These are phyloP conservation scores for Arvicola amphibius DNA, from an alignment of 2,797 vertebrate species.

Conservation along the genomic window DNA sequence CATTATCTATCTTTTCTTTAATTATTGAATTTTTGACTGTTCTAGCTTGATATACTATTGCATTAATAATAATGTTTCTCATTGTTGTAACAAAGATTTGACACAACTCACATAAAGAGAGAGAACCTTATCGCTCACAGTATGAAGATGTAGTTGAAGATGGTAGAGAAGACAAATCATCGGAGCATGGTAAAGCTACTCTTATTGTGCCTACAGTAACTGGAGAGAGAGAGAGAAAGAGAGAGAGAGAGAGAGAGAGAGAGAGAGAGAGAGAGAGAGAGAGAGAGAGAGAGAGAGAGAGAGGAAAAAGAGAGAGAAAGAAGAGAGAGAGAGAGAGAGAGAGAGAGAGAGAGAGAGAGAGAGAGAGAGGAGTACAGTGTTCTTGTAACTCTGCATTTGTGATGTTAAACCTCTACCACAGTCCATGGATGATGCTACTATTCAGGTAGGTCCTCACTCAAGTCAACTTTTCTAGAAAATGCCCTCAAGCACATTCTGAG, in stretches of 20 bases:
- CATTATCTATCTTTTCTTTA: background rate
- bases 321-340: rapidly evolving
- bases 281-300: background rate
- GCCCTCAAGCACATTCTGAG: too few species aligned
- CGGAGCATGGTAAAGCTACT: rapidly evolving
- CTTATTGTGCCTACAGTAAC: too few species aligned
- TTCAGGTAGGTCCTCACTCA: background rate
- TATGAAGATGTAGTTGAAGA: background rate
- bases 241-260: background rate
- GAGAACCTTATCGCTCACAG: background rate
- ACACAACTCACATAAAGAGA: background rate
- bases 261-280: background rate
- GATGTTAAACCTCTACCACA: background rate
- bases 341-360: background rate
- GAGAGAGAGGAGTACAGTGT: background rate
- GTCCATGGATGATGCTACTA: too few species aligned
- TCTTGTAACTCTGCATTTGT: too few species aligned
- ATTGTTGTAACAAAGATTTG: background rate
- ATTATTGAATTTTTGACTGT: background rate
- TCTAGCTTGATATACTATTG: background rate
- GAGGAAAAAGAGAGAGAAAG: rapidly evolving
- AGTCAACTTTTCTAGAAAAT: background rate
- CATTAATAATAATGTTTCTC: background rate
- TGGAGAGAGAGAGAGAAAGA: background rate
- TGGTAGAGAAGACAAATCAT: background rate